A percentile compares a stretch with the other conserved stretches of the same genome.
These are phyloP conservation scores for Athene cunicularia DNA, from an alignment of 2,113 vertebrate species.

Conservation along the genomic window DNA sequence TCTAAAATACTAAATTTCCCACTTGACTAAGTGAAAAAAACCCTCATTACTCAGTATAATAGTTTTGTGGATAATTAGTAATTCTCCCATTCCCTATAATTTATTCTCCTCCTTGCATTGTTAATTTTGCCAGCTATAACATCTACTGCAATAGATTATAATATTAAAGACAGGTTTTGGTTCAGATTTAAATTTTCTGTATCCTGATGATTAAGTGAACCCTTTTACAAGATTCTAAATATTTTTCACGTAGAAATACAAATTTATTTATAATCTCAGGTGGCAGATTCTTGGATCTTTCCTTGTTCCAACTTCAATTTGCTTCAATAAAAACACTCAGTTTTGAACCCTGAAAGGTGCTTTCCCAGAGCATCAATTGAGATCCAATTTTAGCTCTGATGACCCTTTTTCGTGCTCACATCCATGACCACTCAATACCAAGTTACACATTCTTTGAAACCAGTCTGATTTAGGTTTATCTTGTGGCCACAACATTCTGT, in stretches of 20 bases:
- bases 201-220: background rate
- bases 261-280: background rate
- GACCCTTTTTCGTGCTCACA: background rate
- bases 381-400: background rate
- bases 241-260: background rate
- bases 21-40: constrained; percentile 2
- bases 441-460: background rate
- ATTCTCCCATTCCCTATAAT: background rate
- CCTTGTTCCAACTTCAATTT: background rate
- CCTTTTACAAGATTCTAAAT: background rate
- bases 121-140: background rate
- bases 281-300: background rate
- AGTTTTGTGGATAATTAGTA: constrained; percentile 42
- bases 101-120: constrained; percentile 2
- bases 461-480: background rate
- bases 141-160: background rate
- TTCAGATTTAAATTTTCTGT: background rate
- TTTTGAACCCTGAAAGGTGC: background rate
- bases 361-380: background rate
- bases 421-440: background rate
- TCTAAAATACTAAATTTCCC: constrained; percentile 16
- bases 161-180: background rate
- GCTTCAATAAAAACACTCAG: background rate
- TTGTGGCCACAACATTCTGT: background rate
- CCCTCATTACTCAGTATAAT: constrained; percentile 12